Evolutionary conservation across 2,113 vertebrate genomes (phyloP), one percentile per base, ranked within the genome.

Genomic region (Etheostoma spectabile): DNA sequence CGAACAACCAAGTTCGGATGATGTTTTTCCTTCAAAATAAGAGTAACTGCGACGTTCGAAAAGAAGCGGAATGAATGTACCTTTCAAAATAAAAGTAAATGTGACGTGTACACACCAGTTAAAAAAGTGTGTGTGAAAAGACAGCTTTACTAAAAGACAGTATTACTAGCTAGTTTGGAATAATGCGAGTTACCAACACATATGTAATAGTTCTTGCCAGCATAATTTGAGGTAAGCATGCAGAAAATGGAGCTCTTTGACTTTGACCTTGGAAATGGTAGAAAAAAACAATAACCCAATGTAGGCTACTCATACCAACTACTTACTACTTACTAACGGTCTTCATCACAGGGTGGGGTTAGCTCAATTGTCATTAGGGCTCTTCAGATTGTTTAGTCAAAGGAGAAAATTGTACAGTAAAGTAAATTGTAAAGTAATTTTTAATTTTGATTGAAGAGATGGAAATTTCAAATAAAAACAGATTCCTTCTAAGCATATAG

Each of bases 11-110:
- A 10, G 3, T 38, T 42, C 60, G 0, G 62, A 0, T 1, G 10
- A 5, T 0, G 42, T 0, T 0, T 33, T 1, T 4, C 46, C 55
- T 77, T 85, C 79, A 83, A 74, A 86, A 65, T 86, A 88, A 76
- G n/a, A 2, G 11, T 1, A 11, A 4, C 2, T 8, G 11, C 6
- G 11, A 4, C 27, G 27, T 15, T 16, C 5, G 1, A 14, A 35
- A 6, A 8, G 42, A 22, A 71, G 42, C 12, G 7, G 5, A 24
- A 19, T 3, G 19, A 18, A 0, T n/a, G 8, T 16, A 13, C 11
- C 33, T 74, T 27, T 83, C 73, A 87, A 78, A 84, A 60, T 87
- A 80, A 83, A 48, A 61, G 48, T 15, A 1, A 12, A 21, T 62
- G n/a, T 21, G 49, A n/a, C 6, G 5, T n/a, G 35, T 11, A 51